Evolutionary conservation across 2,113 vertebrate genomes (phyloP).

Genomic region (Menura novaehollandiae): DNA sequence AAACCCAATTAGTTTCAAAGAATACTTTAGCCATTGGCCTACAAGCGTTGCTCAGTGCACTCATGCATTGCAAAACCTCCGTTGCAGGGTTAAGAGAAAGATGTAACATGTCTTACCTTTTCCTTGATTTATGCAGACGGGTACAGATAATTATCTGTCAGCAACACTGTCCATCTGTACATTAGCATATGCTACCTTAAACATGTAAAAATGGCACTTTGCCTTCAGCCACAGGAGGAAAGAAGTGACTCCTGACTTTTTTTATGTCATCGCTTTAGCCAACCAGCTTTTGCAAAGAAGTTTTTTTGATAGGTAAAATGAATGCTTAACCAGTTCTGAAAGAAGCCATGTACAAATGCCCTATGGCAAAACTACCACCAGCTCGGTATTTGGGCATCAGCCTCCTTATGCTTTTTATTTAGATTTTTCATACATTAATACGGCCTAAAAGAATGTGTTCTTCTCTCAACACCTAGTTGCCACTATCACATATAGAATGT

Average conservation of each 20-base stretch:
- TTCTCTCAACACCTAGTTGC: background rate
- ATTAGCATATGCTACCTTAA: background rate
- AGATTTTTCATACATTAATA: background rate
- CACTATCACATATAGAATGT: background rate
- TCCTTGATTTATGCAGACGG: background rate
- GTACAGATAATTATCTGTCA: background rate
- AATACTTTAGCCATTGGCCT: background rate
- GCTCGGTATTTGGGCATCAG: background rate
- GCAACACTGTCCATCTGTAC: background rate
- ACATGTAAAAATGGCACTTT: background rate
- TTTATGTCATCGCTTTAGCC: background rate
- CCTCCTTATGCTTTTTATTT: background rate
- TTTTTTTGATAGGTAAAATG: background rate
- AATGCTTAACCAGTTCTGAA: background rate
- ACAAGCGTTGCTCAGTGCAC: fast-evolving
- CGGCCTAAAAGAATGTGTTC: background rate
- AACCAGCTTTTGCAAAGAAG: background rate
- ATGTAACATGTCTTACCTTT: background rate
- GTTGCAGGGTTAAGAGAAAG: background rate
- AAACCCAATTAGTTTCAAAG: background rate
- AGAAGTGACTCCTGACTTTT: background rate
- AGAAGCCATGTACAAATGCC: background rate
- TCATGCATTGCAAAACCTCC: background rate
- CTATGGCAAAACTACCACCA: background rate
- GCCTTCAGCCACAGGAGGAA: background rate